Base-by-base conservation (phyloP, 2,797 vertebrate genomes). In the Microctenopoma stevenorrisi region DNA sequence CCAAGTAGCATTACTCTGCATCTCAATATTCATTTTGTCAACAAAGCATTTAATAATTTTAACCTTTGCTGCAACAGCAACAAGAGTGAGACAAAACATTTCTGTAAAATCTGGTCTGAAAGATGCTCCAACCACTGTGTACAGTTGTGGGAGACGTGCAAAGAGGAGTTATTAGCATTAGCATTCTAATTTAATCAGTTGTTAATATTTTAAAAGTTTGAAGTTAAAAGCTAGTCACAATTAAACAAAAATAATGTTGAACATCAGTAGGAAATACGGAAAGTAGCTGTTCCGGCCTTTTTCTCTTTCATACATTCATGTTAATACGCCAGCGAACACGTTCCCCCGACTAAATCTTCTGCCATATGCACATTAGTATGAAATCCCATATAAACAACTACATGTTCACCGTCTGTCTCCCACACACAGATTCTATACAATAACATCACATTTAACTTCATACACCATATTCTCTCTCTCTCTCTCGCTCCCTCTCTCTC, bases 371-470 rank as follows among this genome's bases (percentile, higher is more conserved):
- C 25, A 48, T 7, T 2, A 38, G 16, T 25, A 35, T 51, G 28
- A 25, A 28, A 47, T 30, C 26, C 54, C 49, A 4, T 14, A 13
- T 49, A 52, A 37, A 12, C 46, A n/a, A 1, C 2, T 48, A 48
- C 50, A 40, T 43, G n/a, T 4, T 14, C 44, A 10, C 6, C 49
- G 26, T 43, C 16, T 55, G 26, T 37, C 28, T 54, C n/a, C 18
- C 58, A 25, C 48, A 58, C 48, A 66, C 18, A 63, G 50, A 37
- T 64, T 68, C 52, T 68, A 63, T 64, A 28, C 7, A 7, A 62
- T 79, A 22, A 47, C 46, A 63, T 75, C 81, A 68, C 62, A 30
- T 52, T 72, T 7, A 37, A 37, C 51, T 69, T 42, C 2, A 38
- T 59, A 46, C 47, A 65, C 51, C 5, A 26, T 33, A 35, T 61